These are phyloP conservation scores for Neolamprologus devosi DNA, from an alignment of 2,113 vertebrate genomes.

Conservation along the genomic window DNA sequence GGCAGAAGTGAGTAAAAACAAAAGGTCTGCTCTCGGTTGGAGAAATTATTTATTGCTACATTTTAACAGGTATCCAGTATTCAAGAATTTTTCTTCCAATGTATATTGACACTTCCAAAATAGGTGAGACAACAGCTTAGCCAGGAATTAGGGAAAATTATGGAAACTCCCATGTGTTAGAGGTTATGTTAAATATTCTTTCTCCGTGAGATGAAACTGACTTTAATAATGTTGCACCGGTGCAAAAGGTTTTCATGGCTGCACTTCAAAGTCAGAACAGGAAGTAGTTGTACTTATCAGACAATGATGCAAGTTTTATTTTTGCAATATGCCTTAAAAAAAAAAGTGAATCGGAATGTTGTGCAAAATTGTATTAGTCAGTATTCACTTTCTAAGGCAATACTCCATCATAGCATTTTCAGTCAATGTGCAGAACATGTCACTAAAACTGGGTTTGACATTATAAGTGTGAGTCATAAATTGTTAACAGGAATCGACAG, in stretches of 20 bases:
- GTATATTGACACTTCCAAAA: not conserved
- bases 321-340: not conserved
- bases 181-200: not conserved
- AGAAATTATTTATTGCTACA: not conserved
- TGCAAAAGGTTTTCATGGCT: not conserved
- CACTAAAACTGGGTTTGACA: not conserved
- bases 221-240: not conserved
- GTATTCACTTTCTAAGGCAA: not conserved
- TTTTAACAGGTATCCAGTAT: not conserved
- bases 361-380: not conserved
- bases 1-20: constrained; percentile 76
- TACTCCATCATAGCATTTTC: not conserved
- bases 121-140: not conserved
- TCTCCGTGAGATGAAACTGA: not conserved
- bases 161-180: not conserved
- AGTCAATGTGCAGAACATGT: not conserved
- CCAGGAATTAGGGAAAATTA: not conserved
- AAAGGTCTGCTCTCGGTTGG: not conserved
- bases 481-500: not conserved
- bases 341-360: not conserved
- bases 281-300: not conserved
- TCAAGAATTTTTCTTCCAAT: not conserved
- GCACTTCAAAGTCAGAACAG: not conserved
- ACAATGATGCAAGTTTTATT: not conserved
- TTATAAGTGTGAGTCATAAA: not conserved